Evolutionary conservation across 2,888 invertebrate genomes (phyloP), one percentile per base, ranked within the genome.

Genomic region (Ophion costatus): DNA sequence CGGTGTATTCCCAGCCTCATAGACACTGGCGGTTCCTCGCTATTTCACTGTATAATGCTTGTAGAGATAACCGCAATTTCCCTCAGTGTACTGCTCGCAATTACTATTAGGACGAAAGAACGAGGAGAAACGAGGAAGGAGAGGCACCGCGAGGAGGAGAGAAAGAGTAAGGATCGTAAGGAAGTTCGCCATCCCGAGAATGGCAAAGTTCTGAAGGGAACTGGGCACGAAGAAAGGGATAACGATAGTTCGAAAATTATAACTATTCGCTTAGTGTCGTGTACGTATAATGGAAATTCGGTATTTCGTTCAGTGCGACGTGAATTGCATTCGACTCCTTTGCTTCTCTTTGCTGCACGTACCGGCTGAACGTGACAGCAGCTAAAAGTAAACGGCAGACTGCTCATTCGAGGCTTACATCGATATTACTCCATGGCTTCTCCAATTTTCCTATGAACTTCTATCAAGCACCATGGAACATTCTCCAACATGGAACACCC

Each of bases 181-280:
- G 82, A 75, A 74, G 70, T 84, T 77, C 80, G 73, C 80, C 82
- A 80, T 74, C 74, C 59, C 57, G 78, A 61, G 79, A 78, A 85
- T 64, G 63, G 70, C 67, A 51, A 79, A 81, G 64, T 77, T 71
- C 66, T 42, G 5, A 38, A 57, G 20, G 75, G 11, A 42, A 77
- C 45, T 29, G 66, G n/a, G 63, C 66, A 24, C 20, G 61, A 69
- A 11, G 79, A 63, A 29, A 63, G 82, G 61, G 69, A 74, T 74
- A 51, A 79, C 82, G 71, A 66, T 51, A 74, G 67, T 69, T 78
- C 70, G 82, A 83, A 83, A 78, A 83, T 83, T 78, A 83, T 83
- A 74, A 83, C 78, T 79, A 74, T 71, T 45, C 69, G 73, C 75
- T 81, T 69, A 33, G 69, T 76, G 74, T 79, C 74, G 69, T 79